A percentile compares a stretch with the other conserved stretches of the same genome.
Evolutionary conservation across 2,113 vertebrate genomes (phyloP).

Genomic region (Scatophagus argus): DNA sequence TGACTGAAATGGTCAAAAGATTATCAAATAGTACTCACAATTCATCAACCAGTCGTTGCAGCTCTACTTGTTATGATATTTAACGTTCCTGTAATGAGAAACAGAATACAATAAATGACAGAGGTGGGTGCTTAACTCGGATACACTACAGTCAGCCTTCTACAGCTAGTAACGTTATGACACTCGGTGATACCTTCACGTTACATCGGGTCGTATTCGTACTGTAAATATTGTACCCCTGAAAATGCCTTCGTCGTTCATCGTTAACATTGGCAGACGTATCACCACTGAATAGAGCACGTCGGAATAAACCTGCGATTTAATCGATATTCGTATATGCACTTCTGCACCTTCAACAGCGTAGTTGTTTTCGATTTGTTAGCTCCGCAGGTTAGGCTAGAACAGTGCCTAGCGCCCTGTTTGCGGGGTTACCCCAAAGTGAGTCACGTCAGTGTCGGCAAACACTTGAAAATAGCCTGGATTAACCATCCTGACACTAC

Average conservation of each 20-base stretch:
- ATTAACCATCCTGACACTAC: fast-evolving
- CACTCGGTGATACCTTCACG: not conserved
- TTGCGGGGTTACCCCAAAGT: not conserved
- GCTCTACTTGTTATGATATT: not conserved
- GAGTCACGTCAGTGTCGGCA: not conserved
- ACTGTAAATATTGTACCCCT: not conserved
- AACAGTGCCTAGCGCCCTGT: not conserved
- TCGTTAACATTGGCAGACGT: not conserved
- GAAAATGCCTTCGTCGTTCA: too few relatives aligned
- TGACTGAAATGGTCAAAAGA: too few relatives aligned
- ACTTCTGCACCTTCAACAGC: not conserved
- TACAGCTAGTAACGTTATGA: not conserved
- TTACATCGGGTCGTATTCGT: not conserved
- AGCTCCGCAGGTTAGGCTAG: slow-evolving; percentile 14
- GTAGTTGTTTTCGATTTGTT: not conserved
- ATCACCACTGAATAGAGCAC: not conserved
- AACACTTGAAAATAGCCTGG: not conserved
- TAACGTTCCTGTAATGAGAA: not conserved
- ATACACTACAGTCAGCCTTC: not conserved
- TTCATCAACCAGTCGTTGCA: too few relatives aligned
- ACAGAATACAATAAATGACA: not conserved
- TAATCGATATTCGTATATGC: fast-evolving
- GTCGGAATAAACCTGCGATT: fast-evolving
- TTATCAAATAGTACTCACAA: too few relatives aligned
- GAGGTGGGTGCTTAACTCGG: not conserved